These are phyloP conservation scores for Coenobita brevimanus DNA, from an alignment of 1,140 invertebrate genomes.

Conservation along the genomic window DNA sequence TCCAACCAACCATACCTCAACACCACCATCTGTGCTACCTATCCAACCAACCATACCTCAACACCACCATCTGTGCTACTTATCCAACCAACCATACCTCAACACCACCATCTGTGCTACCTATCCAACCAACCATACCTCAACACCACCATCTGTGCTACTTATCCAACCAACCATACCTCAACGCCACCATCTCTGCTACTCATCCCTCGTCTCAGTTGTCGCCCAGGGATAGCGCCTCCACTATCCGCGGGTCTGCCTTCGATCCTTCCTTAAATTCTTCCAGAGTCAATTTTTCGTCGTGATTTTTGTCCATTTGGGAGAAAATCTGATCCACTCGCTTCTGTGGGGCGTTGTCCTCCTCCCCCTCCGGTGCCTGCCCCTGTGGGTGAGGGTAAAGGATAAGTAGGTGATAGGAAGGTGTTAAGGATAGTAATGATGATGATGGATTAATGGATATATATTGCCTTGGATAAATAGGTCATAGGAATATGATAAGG, in stretches of 20 bases:
- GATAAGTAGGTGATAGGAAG: neutral
- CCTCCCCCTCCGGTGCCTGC: conserved; percentile 91
- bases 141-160: neutral
- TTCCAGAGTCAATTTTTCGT: conserved; percentile 97
- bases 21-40: no score
- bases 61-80: no score
- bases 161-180: neutral
- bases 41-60: no score
- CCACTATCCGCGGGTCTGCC: conserved; percentile 97
- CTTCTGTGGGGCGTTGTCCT: conserved; percentile 96
- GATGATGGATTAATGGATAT: no score
- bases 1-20: no score
- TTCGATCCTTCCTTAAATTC: conserved; percentile 99
- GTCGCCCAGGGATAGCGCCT: conserved; percentile 79
- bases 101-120: no score
- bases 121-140: no score
- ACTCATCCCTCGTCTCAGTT: conserved; percentile 41
- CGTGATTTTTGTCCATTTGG: conserved; percentile 99
- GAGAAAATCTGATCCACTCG: conserved; percentile 98
- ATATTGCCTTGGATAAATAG: no score
- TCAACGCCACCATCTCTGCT: no score
- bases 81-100: no score
- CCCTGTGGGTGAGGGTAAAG: conserved; percentile 36
- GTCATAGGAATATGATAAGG: no score
- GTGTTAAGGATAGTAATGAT: no score